Conservation (phyloP, 2,888 invertebrate genomes). For the Brachynemurus nebulosus region DNA sequence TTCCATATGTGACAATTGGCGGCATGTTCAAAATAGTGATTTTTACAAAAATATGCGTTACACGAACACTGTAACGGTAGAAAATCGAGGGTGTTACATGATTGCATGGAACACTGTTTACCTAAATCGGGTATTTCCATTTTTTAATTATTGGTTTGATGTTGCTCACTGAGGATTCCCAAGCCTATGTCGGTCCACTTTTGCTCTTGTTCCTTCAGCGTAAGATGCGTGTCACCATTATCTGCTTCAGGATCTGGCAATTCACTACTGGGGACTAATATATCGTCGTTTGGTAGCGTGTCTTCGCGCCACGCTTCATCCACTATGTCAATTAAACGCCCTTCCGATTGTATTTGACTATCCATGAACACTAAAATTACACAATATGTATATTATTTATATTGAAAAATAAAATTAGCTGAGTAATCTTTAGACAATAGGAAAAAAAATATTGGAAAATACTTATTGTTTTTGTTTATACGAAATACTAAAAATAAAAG, state of each 20-base stretch:
- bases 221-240: slow-evolving; percentile 79
- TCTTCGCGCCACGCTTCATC: slow-evolving; percentile 84
- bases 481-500: too few species aligned
- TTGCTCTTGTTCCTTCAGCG: slow-evolving; percentile 74
- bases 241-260: slow-evolving; percentile 88
- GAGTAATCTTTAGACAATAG: too few species aligned
- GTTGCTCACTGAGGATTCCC: slow-evolving; percentile 36
- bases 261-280: slow-evolving; percentile 70
- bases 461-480: too few species aligned
- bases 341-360: slow-evolving; percentile 60
- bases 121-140: slow-evolving; percentile 69
- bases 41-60: slow-evolving; percentile 46
- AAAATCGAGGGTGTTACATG: slow-evolving; percentile 58
- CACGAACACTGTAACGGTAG: slow-evolving; percentile 56
- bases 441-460: too few species aligned
- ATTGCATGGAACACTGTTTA: slow-evolving; percentile 42
- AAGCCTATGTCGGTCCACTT: slow-evolving; percentile 44
- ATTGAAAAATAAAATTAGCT: too few species aligned
- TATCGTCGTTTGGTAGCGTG: slow-evolving; percentile 69
- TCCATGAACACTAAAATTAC: too few species aligned
- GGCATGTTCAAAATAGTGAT: slow-evolving; percentile 45
- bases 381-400: too few species aligned
- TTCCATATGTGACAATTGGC: slow-evolving; percentile 33
- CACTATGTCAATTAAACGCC: slow-evolving; percentile 62
- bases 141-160: slow-evolving; percentile 25